Base-by-base conservation (phyloP, 53 echinoderm and acorn worm genomes). In the Apostichopus leukothele region DNA sequence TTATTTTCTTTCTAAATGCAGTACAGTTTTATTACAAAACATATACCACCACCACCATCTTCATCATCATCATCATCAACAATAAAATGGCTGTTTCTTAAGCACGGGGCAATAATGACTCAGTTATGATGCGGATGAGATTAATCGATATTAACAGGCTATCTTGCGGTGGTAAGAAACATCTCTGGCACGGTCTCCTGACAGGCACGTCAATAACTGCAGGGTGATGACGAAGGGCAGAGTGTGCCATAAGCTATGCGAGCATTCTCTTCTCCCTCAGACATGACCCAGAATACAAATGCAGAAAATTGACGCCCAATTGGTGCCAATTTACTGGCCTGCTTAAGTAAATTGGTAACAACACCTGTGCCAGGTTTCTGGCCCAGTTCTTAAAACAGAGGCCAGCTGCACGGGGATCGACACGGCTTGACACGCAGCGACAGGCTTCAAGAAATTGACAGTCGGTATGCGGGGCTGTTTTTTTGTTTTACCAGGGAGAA, bases 281-380 rank as follows among this genome's bases (percentile, higher is more conserved):
- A 63, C 85, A 67, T 85, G 85, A 85, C 85, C 85, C 85, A 85
- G 85, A 85, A 85, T 85, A 67, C 85, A 85, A 85, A 85, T 85
- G 85, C 85, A 85, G 66, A 85, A 39, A 85, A 85, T 85, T 85
- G 85, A 85, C 68, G 85, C 85, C 85, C 85, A 67, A 85, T 85
- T 85, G 85, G 85, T 85, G 85, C 85, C 85, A 85, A 85, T 85
- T 85, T 63, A 67, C 85, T 60, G 85, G 85, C 66, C 85, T 85
- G 66, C 63, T 60, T 20, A 67, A 85, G 67, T 60, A 85, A 85
- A 85, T 85, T 85, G 85, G 85, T 25, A 25, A 67, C 85, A 85
- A 85, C 85, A 85, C 85, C 85, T 85, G 85, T 39, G 85, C 81
- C 80, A 81, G 81, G 67, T 84, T 85, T 63, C 86, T 85, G 63